Percentiles rank a stretch among this genome's conserved stretches.
These are phyloP conservation scores for Aphidius ervi DNA, from an alignment of 1,140 invertebrate species.

Conservation along the genomic window DNA sequence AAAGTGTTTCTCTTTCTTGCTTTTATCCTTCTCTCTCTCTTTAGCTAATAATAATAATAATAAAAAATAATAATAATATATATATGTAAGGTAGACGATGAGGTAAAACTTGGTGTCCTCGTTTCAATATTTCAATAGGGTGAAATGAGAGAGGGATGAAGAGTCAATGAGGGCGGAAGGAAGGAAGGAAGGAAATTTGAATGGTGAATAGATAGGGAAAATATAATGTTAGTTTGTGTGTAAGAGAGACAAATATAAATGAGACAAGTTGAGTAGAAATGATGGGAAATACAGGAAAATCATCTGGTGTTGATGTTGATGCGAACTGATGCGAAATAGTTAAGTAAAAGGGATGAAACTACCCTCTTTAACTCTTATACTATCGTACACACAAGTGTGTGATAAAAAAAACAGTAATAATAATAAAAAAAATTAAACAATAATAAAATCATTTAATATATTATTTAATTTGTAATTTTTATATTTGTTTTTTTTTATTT, in stretches of 20 bases:
- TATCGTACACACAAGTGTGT: constrained; percentile 3
- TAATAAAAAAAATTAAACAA: too few species aligned
- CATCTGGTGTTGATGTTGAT: neutral
- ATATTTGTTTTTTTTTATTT: too few species aligned
- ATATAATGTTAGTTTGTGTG: too few species aligned
- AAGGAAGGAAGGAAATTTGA: too few species aligned
- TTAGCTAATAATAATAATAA: too few species aligned
- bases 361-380: neutral
- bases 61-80: neutral
- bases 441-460: too few species aligned
- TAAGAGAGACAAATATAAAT: too few species aligned
- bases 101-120: constrained; percentile 1
- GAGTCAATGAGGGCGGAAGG: neutral
- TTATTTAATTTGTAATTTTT: too few species aligned
- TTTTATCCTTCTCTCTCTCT: neutral
- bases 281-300: constrained; percentile 7
- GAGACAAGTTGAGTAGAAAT: neutral
- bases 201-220: too few species aligned
- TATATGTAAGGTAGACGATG: neutral
- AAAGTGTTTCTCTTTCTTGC: neutral
- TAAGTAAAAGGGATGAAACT: constrained; percentile 3
- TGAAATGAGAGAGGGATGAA: neutral
- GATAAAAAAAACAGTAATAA: constrained; percentile 1
- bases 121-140: constrained; percentile 6
- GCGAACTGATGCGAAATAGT: neutral